Base-by-base conservation (phyloP, 1,140 invertebrate species). In the Tenebrio molitor region DNA sequence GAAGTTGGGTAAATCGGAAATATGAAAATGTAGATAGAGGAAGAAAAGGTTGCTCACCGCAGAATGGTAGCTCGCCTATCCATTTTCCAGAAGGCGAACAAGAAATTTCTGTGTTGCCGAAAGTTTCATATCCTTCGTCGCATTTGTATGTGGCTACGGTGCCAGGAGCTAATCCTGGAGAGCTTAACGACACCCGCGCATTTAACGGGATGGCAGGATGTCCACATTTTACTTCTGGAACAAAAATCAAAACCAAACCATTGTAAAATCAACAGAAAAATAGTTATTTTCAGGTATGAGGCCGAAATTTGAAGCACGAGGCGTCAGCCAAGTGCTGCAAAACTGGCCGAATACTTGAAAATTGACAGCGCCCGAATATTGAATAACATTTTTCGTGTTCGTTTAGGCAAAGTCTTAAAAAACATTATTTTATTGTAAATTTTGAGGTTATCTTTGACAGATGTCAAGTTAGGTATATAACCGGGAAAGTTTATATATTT, bases 121-220 rank as follows among this genome's bases (percentile, higher is more conserved):
- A 91, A 0, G 89, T 84, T 80, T 90, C 89, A 84, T 95, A 96
- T 41, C 94, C 95, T 23, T 91, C 88, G 82, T 96, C 94, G 80
- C 95, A 96, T 63, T 89, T 87, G 80, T 95, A 95, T 15, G 88
- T 90, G 7, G 92, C 94, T 21, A 88, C 86, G 1, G 90, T 89
- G 15, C 90, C 91, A 73, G 86, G 77, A 82, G 79, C 78, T 72
- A 89, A 76, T 17, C 78, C 82, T 67, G 86, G 82, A 33, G 85
- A 84, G 74, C 84, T 86, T 70, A 88, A 69, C 53, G 84, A 83
- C 25, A 95, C 89, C 78, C 88, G 88, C 41, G 93, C 89, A 84
- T 95, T 95, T 44, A 92, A 84, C 19, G 93, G 93, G 73, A 95
- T 91, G 17, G 93, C 91, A 67, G 94, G 94, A 81, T 91, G 91